Evolutionary conservation across 2,888 invertebrate genomes (phyloP), one percentile per base, ranked within the genome.

Genomic region (Oscheius sp.): DNA sequence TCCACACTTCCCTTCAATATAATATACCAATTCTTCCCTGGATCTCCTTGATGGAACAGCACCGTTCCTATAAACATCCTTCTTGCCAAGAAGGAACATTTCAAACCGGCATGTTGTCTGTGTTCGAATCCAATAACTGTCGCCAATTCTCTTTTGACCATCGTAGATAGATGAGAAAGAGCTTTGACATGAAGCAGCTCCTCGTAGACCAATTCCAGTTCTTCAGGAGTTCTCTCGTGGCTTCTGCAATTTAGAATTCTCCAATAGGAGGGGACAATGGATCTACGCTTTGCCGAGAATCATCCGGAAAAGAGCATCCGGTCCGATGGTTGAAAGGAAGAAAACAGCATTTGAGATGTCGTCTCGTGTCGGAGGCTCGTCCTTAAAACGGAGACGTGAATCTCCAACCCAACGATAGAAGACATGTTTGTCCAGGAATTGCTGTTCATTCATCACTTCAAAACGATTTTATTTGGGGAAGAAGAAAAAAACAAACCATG

Each of bases 1-100:
- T 93, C 92, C 50, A 93, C 93, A 5, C 92, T 92, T 50, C 93
- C 93, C 84, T 91, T 91, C 66, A 93, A 90, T 77, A 93, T 91
- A 76, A 93, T 92, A 88, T 92, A 93, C 93, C 93, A 93, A 50
- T 92, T 92, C 80, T 91, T 90, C 55, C 93, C 93, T 87, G 92
- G 92, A 87, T 93, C 93, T 53, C 93, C 93, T 89, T 93, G 82
- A 29, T 77, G 80, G 66, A 85, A 87, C 0, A 86, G 76, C 72
- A 92, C 91, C 75, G 92, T 92, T 77, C 92, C 92, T 57, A 39
- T n/a, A 67, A 20, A 29, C 17, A 3, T 15, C 2, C 2, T 45
- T 25, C 33, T 57, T 20, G 6, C 17, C 17, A 17, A 2, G 20
- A 31, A 20, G 23, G 33, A 2, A 3, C n/a, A 29, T 17, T 92